These are phyloP conservation scores for Apostichopus japonicus DNA, from an alignment of 35 echinoderm and acorn worm genomes.

Conservation along the genomic window DNA sequence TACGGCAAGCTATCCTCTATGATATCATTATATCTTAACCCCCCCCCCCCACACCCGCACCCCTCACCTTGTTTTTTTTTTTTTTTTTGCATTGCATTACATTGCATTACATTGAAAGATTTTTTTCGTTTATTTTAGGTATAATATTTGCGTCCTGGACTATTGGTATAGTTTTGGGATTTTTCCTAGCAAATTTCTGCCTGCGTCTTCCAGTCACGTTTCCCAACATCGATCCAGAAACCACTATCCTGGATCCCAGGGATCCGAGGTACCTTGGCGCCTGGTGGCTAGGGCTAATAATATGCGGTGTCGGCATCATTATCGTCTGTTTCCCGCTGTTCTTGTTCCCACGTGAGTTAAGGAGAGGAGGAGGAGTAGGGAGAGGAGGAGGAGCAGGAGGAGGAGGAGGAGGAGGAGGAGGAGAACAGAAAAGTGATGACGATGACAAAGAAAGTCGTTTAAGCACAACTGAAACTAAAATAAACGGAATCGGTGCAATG, in stretches of 20 bases:
- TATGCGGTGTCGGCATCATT: constrained; percentile 38
- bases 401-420: background rate
- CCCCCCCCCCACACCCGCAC: no score
- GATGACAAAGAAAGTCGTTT: background rate
- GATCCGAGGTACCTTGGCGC: constrained; percentile 79
- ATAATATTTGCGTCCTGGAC: constrained; percentile 52
- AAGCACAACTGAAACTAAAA: background rate
- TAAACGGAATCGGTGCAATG: background rate
- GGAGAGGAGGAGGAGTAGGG: background rate
- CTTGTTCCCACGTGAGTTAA: constrained; percentile 34
- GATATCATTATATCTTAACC: no score
- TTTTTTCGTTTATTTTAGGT: constrained; percentile 16
- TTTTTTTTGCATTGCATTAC: background rate
- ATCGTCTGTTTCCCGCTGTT: constrained; percentile 25
- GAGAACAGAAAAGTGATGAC: background rate
- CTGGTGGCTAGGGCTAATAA: constrained; percentile 72
- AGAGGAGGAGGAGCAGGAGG: background rate
- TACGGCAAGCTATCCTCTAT: no score
- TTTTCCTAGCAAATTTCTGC: constrained; percentile 70
- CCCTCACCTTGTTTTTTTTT: constrained; percentile 1
- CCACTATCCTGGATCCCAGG: constrained; percentile 26
- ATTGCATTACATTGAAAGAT: no score
- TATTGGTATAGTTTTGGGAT: constrained; percentile 76
- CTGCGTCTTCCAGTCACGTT: constrained; percentile 75
- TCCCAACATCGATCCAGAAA: constrained; percentile 50